phyloP scores from a whole-genome alignment of 37 sponge, comb jelly and placozoan genomes.

The Bolinopsis microptera region DNA sequence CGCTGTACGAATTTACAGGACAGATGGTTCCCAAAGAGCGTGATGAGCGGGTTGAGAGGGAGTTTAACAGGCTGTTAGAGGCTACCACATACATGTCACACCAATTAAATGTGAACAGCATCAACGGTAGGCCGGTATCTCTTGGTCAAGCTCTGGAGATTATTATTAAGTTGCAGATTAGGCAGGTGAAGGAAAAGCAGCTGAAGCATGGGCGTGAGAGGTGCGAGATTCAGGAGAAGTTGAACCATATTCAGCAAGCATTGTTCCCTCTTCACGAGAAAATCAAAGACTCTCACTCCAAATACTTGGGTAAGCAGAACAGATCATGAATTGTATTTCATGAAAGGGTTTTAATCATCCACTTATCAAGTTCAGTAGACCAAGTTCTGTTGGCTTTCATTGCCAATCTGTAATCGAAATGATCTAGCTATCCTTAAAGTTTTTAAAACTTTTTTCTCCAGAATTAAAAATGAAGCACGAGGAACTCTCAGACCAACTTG shows the following conservation, averaged over 20 bases:
- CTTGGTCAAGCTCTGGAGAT: slow-evolving; percentile 93
- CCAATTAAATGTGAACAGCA: slow-evolving; percentile 89
- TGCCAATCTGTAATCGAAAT: neutral
- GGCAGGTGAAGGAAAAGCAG: slow-evolving; percentile 73
- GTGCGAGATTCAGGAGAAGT: slow-evolving; percentile 72
- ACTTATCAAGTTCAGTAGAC: no score
- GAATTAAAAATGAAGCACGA: slow-evolving; percentile 61
- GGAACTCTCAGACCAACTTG: slow-evolving; percentile 48
- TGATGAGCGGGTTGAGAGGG: slow-evolving; percentile 94
- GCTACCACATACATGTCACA: slow-evolving; percentile 94
- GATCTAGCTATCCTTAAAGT: no score
- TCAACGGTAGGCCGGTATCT: slow-evolving; percentile 85
- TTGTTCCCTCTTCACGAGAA: slow-evolving; percentile 59
- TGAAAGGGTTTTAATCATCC: no score
- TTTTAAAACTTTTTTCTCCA: no score
- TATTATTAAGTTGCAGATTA: slow-evolving; percentile 71
- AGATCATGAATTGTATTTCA: no score
- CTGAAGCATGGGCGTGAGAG: slow-evolving; percentile 73
- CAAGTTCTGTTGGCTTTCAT: no score
- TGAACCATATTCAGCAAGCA: slow-evolving; percentile 67
- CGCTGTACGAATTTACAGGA: slow-evolving; percentile 93
- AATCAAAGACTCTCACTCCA: slow-evolving; percentile 66
- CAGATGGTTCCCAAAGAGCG: slow-evolving; percentile 78
- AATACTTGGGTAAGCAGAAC: slow-evolving; percentile 32
- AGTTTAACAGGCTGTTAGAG: slow-evolving; percentile 96